phyloP scores from a whole-genome alignment of 2,113 vertebrate species.

The Poecilia latipinna region DNA sequence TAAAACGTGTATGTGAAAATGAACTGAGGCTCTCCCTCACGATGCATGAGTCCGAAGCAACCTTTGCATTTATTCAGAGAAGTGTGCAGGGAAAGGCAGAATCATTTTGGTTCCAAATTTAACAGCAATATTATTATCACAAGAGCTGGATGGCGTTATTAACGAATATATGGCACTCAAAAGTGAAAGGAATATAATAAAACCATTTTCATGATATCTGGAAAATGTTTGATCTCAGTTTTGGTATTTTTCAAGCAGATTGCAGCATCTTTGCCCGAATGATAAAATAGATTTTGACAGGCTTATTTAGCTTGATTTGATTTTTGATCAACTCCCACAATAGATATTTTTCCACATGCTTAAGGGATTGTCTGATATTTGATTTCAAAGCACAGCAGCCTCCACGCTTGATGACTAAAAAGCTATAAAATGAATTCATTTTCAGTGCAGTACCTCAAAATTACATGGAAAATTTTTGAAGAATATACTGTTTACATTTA shows the following conservation, averaged over 20 bases:
- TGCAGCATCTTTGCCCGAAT: background rate
- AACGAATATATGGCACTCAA: background rate
- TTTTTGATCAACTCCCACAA: background rate
- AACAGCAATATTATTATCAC: background rate
- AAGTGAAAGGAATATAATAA: background rate
- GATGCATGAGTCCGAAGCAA: constrained; percentile 6
- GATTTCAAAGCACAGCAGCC: background rate
- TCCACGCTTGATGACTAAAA: background rate
- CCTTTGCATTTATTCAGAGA: constrained; percentile 14
- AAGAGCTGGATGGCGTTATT: background rate
- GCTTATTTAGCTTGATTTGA: background rate
- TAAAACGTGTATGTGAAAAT: constrained; percentile 82
- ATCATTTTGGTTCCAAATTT: background rate
- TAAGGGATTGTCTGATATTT: background rate
- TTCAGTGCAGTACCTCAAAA: background rate
- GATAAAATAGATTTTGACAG: background rate
- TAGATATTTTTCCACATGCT: background rate
- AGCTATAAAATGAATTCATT: background rate
- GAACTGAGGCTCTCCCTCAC: constrained; percentile 19
- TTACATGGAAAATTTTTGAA: background rate
- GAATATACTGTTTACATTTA: background rate
- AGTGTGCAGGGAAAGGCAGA: background rate
- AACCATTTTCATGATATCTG: background rate
- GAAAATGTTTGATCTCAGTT: background rate
- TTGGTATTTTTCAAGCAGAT: background rate